These are phyloP conservation scores for Spermophilus dauricus DNA, from an alignment of 2,113 vertebrate genomes.

Conservation along the genomic window DNA sequence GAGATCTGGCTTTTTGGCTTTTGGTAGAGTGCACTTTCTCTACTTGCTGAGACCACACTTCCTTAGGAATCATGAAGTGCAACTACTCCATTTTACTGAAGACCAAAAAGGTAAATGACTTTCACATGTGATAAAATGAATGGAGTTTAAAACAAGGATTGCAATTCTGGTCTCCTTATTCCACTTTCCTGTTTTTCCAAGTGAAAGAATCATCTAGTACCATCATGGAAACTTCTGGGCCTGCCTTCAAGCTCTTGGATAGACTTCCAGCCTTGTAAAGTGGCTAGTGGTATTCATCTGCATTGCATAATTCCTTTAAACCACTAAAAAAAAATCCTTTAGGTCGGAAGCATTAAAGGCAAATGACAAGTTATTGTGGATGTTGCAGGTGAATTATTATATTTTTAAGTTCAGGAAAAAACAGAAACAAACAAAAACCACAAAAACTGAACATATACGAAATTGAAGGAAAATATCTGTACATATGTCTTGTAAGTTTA, in stretches of 20 bases:
- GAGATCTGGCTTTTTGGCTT: background rate
- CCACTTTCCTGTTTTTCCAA: background rate
- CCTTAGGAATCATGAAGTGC: background rate
- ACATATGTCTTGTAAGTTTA: background rate
- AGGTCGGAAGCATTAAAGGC: background rate
- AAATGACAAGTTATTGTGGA: background rate
- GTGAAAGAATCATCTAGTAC: background rate
- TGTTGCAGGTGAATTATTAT: background rate
- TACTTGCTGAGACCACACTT: too few relatives aligned
- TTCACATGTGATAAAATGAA: background rate
- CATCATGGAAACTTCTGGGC: background rate
- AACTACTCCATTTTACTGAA: background rate
- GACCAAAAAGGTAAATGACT: background rate
- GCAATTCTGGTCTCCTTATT: background rate
- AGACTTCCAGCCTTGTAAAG: background rate
- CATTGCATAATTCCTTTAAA: background rate
- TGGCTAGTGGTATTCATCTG: background rate
- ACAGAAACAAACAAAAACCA: background rate
- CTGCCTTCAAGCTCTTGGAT: background rate
- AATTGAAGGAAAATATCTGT: background rate
- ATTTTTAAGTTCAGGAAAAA: background rate
- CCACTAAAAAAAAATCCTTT: background rate
- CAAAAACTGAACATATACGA: background rate
- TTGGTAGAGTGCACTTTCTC: background rate
- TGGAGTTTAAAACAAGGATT: background rate